Evolutionary conservation across 2,888 invertebrate genomes (phyloP).

Genomic region (Sesia apiformis): DNA sequence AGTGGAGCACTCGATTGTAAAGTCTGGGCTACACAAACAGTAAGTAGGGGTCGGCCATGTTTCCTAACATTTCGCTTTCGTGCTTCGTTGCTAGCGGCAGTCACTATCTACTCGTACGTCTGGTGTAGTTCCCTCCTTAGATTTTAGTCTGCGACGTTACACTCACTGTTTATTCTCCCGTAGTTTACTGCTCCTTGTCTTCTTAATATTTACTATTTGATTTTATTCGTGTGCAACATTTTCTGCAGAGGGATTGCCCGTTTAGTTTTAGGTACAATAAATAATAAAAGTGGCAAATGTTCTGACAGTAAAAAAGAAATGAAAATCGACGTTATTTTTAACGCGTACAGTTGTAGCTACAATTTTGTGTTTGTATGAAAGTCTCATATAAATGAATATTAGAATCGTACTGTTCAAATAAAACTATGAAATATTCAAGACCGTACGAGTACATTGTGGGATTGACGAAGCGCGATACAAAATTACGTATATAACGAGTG

Average conservation of each 20-base stretch:
- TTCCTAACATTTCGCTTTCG: neutral
- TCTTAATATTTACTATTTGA: neutral
- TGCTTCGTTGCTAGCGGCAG: neutral
- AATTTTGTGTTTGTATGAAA: no score
- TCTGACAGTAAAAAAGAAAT: no score
- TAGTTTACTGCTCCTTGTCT: neutral
- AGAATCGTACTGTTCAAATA: no score
- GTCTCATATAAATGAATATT: no score
- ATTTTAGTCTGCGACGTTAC: neutral
- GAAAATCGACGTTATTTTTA: no score
- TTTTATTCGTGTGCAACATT: neutral
- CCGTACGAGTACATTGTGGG: no score
- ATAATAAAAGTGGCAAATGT: neutral
- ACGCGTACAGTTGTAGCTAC: no score
- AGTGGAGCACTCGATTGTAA: neutral
- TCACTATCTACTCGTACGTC: neutral
- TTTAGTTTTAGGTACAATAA: neutral
- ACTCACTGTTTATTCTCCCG: neutral
- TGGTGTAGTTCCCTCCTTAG: neutral
- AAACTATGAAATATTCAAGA: no score
- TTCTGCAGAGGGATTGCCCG: neutral
- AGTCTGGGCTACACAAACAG: neutral
- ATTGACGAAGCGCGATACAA: neutral
- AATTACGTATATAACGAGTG: conserved; percentile 5
- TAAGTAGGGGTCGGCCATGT: neutral